Base-by-base conservation (phyloP, 92 coral and sea anemone species). In the Porites evermanni region DNA sequence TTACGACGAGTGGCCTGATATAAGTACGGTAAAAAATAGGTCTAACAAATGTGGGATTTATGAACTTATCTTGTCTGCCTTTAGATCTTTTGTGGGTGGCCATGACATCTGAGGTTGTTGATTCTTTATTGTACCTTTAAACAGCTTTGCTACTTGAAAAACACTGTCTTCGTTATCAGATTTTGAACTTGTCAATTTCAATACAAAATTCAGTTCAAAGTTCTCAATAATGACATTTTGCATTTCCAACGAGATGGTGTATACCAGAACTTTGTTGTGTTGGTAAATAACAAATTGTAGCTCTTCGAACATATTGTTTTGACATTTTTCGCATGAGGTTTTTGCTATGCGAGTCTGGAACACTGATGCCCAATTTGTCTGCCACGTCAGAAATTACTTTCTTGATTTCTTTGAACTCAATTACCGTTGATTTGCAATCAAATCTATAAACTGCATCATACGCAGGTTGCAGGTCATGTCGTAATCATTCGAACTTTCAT, bases 291-390 rank as follows among this genome's bases (percentile, higher is more conserved):
- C 82, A 52, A 86, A 90, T 7, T 81, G 59, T 24, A 90, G 76
- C 87, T 86, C 93, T 80, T 76, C 73, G 76, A 86, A 90, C 75
- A 79, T 90, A 59, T 68, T 90, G 2, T 29, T 29, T 29, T 72
- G 85, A 72, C 65, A 86, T 13, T 70, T 73, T 74, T 75, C 92
- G 88, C 58, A 83, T 54, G 29, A 92, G 85, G 84, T 92, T 89
- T 79, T 92, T 92, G 61, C 80, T 64, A 76, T 90, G 87, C 52
- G 88, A 90, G 67, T 90, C 90, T 83, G 90, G 86, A 73, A 91
- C 81, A 78, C 71, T 77, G 75, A 79, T 88, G 47, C 87, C 89
- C 64, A 84, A 53, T 86, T 83, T 80, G 66, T 79, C 86, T 79
- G 91, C 92, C 83, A 86, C 74, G 92, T 85, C 67, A 64, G 65